A percentile compares a stretch with the other conserved stretches of the same genome.
Conservation (phyloP, 2,797 vertebrate species). For the Gambelia wislizenii region DNA sequence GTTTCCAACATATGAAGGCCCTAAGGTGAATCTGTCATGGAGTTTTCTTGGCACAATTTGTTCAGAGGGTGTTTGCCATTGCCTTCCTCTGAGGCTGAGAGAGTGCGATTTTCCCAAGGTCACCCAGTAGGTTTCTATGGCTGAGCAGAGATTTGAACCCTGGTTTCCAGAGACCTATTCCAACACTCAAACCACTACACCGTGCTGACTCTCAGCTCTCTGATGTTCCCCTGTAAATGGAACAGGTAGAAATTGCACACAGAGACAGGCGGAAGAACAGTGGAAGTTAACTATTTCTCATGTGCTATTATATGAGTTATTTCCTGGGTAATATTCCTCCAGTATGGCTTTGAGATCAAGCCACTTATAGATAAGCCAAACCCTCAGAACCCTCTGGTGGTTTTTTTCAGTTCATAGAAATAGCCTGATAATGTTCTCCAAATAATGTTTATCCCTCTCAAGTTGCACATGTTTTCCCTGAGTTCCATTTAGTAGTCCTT, state of each 20-base stretch:
- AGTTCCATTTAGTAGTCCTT: conserved; percentile 63
- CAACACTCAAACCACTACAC: too few relatives aligned
- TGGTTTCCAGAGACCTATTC: too few relatives aligned
- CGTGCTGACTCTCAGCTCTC: too few relatives aligned
- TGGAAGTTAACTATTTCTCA: neutral
- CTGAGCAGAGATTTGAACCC: too few relatives aligned
- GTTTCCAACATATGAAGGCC: too few relatives aligned
- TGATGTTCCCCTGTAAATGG: neutral
- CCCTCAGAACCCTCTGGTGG: accelerated
- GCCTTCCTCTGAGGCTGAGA: too few relatives aligned
- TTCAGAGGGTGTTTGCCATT: too few relatives aligned
- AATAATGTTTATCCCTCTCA: conserved; percentile 34
- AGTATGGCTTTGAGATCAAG: neutral
- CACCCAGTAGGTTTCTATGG: too few relatives aligned
- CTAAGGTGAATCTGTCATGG: too few relatives aligned
- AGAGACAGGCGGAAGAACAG: neutral
- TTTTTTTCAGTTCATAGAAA: conserved; percentile 34
- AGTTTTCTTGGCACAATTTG: too few relatives aligned
- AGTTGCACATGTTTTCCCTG: conserved; percentile 60
- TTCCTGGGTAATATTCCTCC: accelerated
- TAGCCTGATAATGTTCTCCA: neutral
- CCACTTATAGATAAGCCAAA: neutral
- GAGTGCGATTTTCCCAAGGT: too few relatives aligned
- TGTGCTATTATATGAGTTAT: neutral
- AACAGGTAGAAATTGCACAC: neutral